Base-by-base conservation (phyloP, 2,113 vertebrate genomes). In the Chloropsis hardwickii region DNA sequence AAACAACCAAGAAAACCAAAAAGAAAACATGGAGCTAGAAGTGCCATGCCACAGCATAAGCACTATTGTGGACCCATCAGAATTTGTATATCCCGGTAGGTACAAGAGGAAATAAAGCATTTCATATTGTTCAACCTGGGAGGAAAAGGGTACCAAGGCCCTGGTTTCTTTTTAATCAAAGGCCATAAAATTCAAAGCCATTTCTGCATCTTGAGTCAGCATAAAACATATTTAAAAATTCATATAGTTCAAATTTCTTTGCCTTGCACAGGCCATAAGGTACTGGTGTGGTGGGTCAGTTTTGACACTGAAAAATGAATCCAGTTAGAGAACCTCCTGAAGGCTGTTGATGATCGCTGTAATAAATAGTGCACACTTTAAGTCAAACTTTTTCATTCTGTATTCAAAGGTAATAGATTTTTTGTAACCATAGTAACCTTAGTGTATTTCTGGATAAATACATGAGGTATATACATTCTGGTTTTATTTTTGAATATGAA, bases 381-480 rank as follows among this genome's bases (percentile, higher is more conserved):
- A 98, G 98, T 98, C 98, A 98, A 98, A 98, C 98, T 98, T 98
- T 98, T 98, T 98, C 98, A 98, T 98, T 98, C 98, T 98, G 97
- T 98, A 98, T 98, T 98, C 98, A 98, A 98, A 98, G 98, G 98
- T 98, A 98, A 98, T 98, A 98, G 98, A 98, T 98, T 98, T 98
- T 98, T 97, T 81, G 97, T 98, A 97, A 98, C 98, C 98, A 98
- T 98, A 98, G 98, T 98, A 98, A 98, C 98, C 97, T 97, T 97
- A 97, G 97, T 97, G 97, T 98, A 97, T 98, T 98, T 98, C 98
- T 98, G 98, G 98, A 98, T 98, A 98, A 98, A 98, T 98, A 98
- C 98, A 97, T 97, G 96, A 98, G 97, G 97, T 98, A 98, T 98
- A 98, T 98, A 98, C 98, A 97, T 98, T 98, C 97, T 97, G 95